These are phyloP conservation scores for Zaprionus vittiger DNA, from an alignment of 1,140 invertebrate genomes.

Conservation along the genomic window DNA sequence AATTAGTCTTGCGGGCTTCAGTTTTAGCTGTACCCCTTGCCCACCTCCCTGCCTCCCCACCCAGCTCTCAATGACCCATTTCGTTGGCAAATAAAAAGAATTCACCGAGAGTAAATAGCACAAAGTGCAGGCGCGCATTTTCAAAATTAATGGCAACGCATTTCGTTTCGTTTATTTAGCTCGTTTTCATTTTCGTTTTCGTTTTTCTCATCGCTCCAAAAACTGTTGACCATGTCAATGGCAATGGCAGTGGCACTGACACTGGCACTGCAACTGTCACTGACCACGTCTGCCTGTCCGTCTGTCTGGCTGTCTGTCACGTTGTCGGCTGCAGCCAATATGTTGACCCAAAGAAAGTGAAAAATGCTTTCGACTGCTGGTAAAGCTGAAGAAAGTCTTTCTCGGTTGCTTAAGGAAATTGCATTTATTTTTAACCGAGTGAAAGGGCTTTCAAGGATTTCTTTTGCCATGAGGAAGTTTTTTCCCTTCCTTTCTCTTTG, in stretches of 20 bases:
- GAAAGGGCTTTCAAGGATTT: slow-evolving; percentile 36
- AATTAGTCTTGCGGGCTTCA: slow-evolving; percentile 16
- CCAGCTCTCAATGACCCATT: slow-evolving; percentile 17
- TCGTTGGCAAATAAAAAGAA: slow-evolving; percentile 28
- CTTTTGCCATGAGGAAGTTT: neutral
- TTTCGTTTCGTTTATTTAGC: slow-evolving; percentile 24
- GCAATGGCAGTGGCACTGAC: slow-evolving; percentile 26
- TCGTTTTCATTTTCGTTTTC: slow-evolving; percentile 7
- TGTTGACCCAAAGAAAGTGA: slow-evolving; percentile 50
- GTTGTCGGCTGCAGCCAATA: slow-evolving; percentile 11
- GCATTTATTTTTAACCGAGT: slow-evolving; percentile 14
- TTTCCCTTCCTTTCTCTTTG: slow-evolving; percentile 12
- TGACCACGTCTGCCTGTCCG: slow-evolving; percentile 16
- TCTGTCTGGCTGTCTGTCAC: slow-evolving; percentile 10
- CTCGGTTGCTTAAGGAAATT: slow-evolving; percentile 27
- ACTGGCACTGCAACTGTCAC: slow-evolving; percentile 20
- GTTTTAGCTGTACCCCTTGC: neutral
- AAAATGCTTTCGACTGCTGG: slow-evolving; percentile 32
- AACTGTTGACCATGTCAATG: slow-evolving; percentile 52
- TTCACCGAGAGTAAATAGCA: slow-evolving; percentile 20
- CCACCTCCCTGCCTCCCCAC: neutral
- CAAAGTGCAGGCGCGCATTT: slow-evolving; percentile 20
- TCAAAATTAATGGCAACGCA: slow-evolving; percentile 30
- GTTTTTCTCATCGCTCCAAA: slow-evolving; percentile 42
- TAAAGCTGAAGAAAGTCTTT: neutral